Base-by-base conservation (phyloP, 2,888 invertebrate genomes). In the Meiosimyza decipiens region DNA sequence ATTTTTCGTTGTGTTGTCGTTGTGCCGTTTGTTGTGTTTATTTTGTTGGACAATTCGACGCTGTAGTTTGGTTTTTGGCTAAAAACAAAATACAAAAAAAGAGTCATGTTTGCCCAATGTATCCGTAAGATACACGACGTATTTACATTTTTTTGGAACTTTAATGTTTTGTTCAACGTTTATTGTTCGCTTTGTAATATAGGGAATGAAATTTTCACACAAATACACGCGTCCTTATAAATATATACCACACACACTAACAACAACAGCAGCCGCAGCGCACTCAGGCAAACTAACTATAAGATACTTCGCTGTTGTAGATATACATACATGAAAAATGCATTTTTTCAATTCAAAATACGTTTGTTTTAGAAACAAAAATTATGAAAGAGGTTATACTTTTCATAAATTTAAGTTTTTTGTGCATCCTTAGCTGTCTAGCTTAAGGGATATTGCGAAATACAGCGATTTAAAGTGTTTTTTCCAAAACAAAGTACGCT, bases 41-140 rank as follows among this genome's bases (percentile, higher is more conserved):
- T 22, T 28, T 60, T 28, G 28, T 28, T 28, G 28, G 28, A 28
- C 28, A 28, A 28, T 28, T 28, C 28, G 28, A 60, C 59, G 59
- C 59, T 60, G 28, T 28, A 33, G 59, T 60, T 28, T 28, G 28
- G 28, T 28, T 28, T 28, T 55, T 16, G 6, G 55, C 55, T 16
- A 18, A 15, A 60, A 33, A 28, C 59, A 18, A 59, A 59, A 59
- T 13, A 60, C 15, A 60, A 60, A 15, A 16, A 11, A 16, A 2
- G 55, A 55, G 22, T 40, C 40, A 13, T 60, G 59, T 60, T 18
- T 60, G 33, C 59, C 11, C 59, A 60, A 60, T 33, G 28, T 60
- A 60, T 60, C 59, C 33, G 33, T 28, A 22, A 60, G 59, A 60
- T 60, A 60, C 59, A 9, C 40, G 9, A 40, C 40, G 9, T 40